phyloP scores from a whole-genome alignment of 2,113 vertebrate species.

The Bambusicola thoracicus region DNA sequence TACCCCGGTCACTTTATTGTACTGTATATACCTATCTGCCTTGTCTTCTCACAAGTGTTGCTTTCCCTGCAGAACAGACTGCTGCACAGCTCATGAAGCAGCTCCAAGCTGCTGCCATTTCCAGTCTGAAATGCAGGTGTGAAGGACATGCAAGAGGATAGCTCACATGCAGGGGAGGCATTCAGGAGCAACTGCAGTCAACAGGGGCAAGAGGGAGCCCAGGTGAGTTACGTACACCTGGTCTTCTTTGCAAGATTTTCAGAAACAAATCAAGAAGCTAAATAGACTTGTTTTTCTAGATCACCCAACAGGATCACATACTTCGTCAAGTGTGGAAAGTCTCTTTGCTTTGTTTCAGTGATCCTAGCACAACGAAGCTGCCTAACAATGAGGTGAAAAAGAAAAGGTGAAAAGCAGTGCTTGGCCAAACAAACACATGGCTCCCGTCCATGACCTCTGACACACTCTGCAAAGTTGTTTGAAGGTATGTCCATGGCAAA shows the following conservation, averaged over 20 bases:
- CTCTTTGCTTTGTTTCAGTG: background rate
- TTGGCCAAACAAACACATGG: accelerated
- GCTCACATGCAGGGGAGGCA: background rate
- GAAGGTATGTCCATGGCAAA: background rate
- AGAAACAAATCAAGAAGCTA: background rate
- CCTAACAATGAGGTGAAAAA: background rate
- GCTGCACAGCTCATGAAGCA: background rate
- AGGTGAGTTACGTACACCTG: background rate
- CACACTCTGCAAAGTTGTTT: background rate
- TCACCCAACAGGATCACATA: background rate
- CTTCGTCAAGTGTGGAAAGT: background rate
- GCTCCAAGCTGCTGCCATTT: background rate
- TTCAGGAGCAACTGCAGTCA: background rate
- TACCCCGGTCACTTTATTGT: accelerated
- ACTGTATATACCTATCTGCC: background rate
- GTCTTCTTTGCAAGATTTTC: background rate
- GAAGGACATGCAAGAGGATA: background rate
- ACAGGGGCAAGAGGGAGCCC: background rate
- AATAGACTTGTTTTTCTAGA: background rate
- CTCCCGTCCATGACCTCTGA: background rate
- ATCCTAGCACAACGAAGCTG: background rate
- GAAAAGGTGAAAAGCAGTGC: background rate
- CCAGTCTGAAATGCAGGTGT: background rate
- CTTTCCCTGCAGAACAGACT: no score
- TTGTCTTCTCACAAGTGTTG: background rate